These are phyloP conservation scores for Sebastes vulpes DNA, from an alignment of 2,797 vertebrate species.

Conservation along the genomic window DNA sequence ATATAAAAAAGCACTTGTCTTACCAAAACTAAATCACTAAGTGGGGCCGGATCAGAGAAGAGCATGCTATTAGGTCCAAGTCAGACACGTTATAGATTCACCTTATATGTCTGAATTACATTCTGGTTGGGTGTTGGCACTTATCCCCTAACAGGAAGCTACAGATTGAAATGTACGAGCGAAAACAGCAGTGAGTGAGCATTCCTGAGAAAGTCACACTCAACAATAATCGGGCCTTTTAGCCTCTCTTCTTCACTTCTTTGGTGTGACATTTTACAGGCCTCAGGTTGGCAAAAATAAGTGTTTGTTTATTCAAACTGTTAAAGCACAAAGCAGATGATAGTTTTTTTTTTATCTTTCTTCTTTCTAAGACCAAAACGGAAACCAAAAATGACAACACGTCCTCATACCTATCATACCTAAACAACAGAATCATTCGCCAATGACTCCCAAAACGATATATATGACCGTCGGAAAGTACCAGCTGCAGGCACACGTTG, in stretches of 20 bases:
- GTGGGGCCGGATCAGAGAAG: neutral
- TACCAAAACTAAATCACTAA: neutral
- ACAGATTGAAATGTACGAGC: slow-evolving; percentile 28
- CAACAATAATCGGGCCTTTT: neutral
- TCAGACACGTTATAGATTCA: slow-evolving; percentile 18
- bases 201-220: neutral
- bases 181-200: neutral
- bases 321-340: neutral
- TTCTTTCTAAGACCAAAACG: neutral
- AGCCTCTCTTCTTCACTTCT: neutral
- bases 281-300: neutral
- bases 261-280: neutral
- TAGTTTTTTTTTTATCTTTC: neutral
- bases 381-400: neutral
- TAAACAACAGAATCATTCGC: neutral
- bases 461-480: too few relatives aligned
- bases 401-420: neutral
- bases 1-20: neutral
- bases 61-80: slow-evolving; percentile 15
- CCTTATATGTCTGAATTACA: neutral
- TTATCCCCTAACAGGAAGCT: slow-evolving; percentile 26
- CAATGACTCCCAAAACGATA: neutral
- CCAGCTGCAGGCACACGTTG: too few relatives aligned
- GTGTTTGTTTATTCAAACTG: neutral
- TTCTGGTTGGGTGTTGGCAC: slow-evolving; percentile 11